Base-by-base conservation (phyloP, 2,113 vertebrate species). In the Oryzias javanicus region DNA sequence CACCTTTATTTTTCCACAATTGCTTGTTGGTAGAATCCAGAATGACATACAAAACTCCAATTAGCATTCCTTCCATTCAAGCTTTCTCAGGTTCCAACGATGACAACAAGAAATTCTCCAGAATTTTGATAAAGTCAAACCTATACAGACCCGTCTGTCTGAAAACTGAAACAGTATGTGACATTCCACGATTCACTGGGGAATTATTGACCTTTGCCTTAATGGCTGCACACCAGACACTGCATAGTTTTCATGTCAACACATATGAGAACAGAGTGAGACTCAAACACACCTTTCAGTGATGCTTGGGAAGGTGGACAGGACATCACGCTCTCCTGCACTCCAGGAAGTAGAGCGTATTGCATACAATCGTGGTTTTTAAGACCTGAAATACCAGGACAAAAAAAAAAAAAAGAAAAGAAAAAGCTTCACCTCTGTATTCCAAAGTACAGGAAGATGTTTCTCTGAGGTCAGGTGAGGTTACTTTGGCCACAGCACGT, bases 391-490 rank as follows among this genome's bases (percentile, higher is more conserved):
- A 82, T 7, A 35, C 7, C 29, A 12, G 2, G 35, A 35, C 10
- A 12, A 35, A 27, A 27, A 27, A 27, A 27, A 4, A 27, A 27
- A 27, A 27, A 22, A 22, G 5, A 27, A 35, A 10, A 35, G 35
- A 27, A 27, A 35, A 10, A 35, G 35, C 35, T 35, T 84, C 60
- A 81, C 59, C 27, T 51, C 50, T 41, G 55, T 40, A 66, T n/a
- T 67, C 53, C 35, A 42, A 44, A 47, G 46, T 55, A n/a, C 24
- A 50, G 14, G 10, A 55, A 55, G 60, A 1, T 22, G 52, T 72
- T 48, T 73, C 69, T 78, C 45, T 14, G 46, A 50, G 60, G 81
- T 81, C 40, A 84, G 73, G 71, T 60, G n/a, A 84, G 72, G 59
- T 61, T 65, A 60, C 64, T 57, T 35, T 54, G 45, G 60, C 52